Base-by-base conservation (phyloP, 2,113 vertebrate genomes). In the Notarius lentiginosus region DNA sequence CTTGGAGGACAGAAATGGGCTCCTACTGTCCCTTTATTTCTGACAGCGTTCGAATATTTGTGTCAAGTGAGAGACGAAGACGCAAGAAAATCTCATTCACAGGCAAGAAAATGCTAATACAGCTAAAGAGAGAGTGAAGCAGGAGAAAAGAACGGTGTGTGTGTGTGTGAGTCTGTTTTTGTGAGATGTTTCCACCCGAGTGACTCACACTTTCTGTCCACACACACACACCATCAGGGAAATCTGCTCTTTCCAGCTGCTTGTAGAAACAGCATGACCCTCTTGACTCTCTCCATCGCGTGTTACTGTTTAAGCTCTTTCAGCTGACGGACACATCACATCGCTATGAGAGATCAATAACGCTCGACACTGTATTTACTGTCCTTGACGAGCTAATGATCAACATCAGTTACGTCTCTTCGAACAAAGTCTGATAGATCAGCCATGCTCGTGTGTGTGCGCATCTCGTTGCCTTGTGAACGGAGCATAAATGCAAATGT, bases 191-290 rank as follows among this genome's bases (percentile, higher is more conserved):
- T 83, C 81, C 86, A 86, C 87, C 87, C 60, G 7, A 63, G 82
- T 95, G 94, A 94, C 91, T 95, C 94, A 93, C 85, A 90, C 86
- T 92, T 92, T 92, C 94, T 93, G 87, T 61, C 86, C 85, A 87
- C 2, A 65, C 60, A 14, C 24, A 72, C 89, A 72, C 79, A 81
- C 80, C 30, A 24, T 1, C 5, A 84, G 83, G 86, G 87, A n/a
- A 14, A 53, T 66, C 47, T 89, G 20, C 56, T 63, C 47, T 85
- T 80, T 12, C 41, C 88, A 70, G 47, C 58, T 65, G 86, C 55
- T 87, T 87, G 79, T 83, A 77, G 75, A 60, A 18, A 82, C 76
- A 65, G 53, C 20, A 27, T 41, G 27, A 79, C 66, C 63, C 7
- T n/a, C 24, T 5, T 53, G 24, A 27, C 20, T 63, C 34, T 27